Evolutionary conservation across 2,888 invertebrate genomes (phyloP).

Genomic region (Heliconius cydno): DNA sequence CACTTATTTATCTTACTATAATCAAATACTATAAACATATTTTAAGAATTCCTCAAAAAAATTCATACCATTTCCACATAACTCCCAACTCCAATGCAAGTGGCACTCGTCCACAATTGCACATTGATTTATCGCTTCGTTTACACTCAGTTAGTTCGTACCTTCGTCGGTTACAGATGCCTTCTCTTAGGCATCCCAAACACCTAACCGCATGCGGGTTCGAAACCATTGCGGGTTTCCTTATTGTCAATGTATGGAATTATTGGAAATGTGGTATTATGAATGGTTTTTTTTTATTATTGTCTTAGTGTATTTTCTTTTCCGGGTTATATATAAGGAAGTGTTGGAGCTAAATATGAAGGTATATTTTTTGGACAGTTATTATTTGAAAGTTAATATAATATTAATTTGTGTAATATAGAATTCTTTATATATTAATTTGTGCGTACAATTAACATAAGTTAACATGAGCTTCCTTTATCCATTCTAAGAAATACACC

Average conservation of each 20-base stretch:
- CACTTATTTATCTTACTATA: too few relatives aligned
- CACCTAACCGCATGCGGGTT: constrained; percentile 43
- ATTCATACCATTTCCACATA: constrained; percentile 67
- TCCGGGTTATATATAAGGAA: background rate
- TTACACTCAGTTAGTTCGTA: constrained; percentile 65
- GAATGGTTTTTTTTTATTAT: background rate
- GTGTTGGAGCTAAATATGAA: background rate
- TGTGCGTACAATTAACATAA: too few relatives aligned
- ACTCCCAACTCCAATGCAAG: constrained; percentile 64
- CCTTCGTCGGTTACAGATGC: constrained; percentile 51
- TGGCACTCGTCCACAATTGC: constrained; percentile 66
- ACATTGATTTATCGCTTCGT: constrained; percentile 71
- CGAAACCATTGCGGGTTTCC: constrained; percentile 28
- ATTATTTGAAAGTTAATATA: too few relatives aligned
- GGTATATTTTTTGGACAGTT: too few relatives aligned
- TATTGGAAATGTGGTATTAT: background rate
- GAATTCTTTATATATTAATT: too few relatives aligned
- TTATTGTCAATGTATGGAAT: constrained; percentile 5
- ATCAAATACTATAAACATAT: too few relatives aligned
- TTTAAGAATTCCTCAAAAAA: constrained; percentile 45
- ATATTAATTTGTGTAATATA: too few relatives aligned
- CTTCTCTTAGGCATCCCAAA: constrained; percentile 42
- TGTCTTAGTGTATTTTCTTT: background rate
- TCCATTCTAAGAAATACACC: too few relatives aligned
- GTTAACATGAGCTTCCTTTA: too few relatives aligned